Evolutionary conservation across 2,797 vertebrate genomes (phyloP), one percentile per base, ranked within the genome.

Genomic region (Catostomus latipinnis): DNA sequence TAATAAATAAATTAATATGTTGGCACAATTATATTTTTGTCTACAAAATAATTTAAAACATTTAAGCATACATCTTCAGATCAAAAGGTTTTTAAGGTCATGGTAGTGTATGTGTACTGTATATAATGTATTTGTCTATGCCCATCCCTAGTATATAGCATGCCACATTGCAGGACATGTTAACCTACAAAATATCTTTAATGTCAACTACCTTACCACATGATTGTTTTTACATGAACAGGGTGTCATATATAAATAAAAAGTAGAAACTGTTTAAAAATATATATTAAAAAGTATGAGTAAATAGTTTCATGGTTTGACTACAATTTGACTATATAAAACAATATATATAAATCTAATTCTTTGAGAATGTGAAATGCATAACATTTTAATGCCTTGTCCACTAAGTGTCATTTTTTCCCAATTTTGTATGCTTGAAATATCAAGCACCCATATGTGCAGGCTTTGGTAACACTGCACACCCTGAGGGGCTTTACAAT

Each of bases 401-500:
- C 22, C 58, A 70, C 57, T 48, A 61, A 34, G 62, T 62, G 45
- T 45, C 0, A 12, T 53, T 60, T 57, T 57, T n/a, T n/a, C 16
- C n/a, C 6, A 18, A 22, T 62, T 71, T 8, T 71, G 62, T 22
- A 61, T 56, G 63, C 63, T 67, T 67, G 66, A 60, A 67, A 57
- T 58, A 78, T 63, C 66, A 53, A 62, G 11, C 1, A 34, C 49
- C 66, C 76, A 78, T 78, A 78, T 78, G 76, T 54, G 49, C 76
- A 54, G n/a, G 34, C 22, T 53, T 52, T 52, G 58, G 53, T 71
- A 63, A 46, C 6, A n/a, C 5, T 49, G 1, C 8, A 60, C 46
- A 74, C 71, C 76, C 57, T 11, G n/a, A 71, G 76, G 76, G 76
- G 22, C 34, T 62, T 71, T 14, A 8, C 76, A 78, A 78, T 78